A percentile compares a stretch with the other conserved stretches of the same genome.
Conservation (phyloP, 2,797 vertebrate genomes). For the Peromyscus melanophrys region DNA sequence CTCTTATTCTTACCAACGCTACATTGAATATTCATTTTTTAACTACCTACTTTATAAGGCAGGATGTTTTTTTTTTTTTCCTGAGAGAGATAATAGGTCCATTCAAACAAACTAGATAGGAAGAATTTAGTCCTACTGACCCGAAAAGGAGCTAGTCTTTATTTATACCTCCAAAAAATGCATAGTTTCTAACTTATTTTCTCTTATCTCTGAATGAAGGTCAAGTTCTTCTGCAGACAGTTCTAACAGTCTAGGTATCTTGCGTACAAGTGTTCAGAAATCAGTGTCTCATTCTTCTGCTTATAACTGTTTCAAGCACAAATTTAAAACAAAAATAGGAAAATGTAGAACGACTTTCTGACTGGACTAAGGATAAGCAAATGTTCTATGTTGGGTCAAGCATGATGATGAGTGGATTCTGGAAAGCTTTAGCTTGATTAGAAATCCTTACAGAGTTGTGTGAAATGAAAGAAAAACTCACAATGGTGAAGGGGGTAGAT, state of each 20-base stretch:
- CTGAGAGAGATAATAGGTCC: neutral
- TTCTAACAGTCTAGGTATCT: neutral
- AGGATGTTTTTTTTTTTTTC: neutral
- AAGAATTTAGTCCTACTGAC: neutral
- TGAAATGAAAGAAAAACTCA: constrained; percentile 9
- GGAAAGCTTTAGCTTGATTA: neutral
- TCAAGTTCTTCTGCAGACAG: neutral
- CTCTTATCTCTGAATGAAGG: neutral
- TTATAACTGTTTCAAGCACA: neutral
- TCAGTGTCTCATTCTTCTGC: neutral
- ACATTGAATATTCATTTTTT: neutral
- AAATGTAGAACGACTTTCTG: neutral
- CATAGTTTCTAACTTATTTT: neutral
- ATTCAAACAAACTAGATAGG: neutral
- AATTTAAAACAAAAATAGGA: neutral
- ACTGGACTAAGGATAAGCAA: neutral
- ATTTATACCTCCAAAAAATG: neutral
- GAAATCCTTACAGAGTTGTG: neutral
- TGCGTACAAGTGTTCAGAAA: neutral
- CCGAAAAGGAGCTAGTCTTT: neutral
- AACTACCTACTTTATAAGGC: neutral
- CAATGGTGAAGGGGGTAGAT: neutral
- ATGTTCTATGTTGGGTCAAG: neutral
- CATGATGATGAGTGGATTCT: neutral
- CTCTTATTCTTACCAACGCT: neutral